Base-by-base conservation (phyloP, 2,888 invertebrate genomes). In the Amphiduros pacificus region DNA sequence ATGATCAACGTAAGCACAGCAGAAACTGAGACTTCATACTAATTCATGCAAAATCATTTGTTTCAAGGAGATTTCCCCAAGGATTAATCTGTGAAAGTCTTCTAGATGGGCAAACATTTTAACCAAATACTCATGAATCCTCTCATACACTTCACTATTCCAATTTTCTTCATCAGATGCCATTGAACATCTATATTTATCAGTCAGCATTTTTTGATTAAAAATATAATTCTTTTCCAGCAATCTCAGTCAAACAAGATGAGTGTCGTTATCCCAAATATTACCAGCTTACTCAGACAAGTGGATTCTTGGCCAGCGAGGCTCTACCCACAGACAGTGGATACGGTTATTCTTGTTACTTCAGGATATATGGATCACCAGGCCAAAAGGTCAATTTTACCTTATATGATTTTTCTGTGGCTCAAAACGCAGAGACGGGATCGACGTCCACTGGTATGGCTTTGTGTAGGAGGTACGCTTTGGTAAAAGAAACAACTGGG, bases 281-380 rank as follows among this genome's bases (percentile, higher is more conserved):
- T 36, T 32, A 32, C 32, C 6, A 9, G 31, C 53, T 53, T 9
- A 31, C 41, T n/a, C 32, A 32, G 24, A 24, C 53, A 20, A 31
- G 52, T 3, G 64, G 64, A 1, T 64, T 59, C 55, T 50, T 64
- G 0, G 28, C 61, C 54, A 64, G 64, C 54, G 31, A 40, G 31
- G 24, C 59, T 5, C n/a, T n/a, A n/a, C 57, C 64, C 11, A 28
- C 40, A 20, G 52, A 44, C 41, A 36, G 49, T 20, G 52, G 57
- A 2, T 32, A 56, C 1, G 64, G 64, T 9, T 51, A 48, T n/a
- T 17, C 53, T n/a, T 65, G 65, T 32, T 63, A 62, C 36, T 65
- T 58, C 56, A n/a, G 51, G 53, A 56, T 65, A 2, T 60, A 53
- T 48, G 59, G 22, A 9, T 36, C 31, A 9, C 53, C 53, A 2